Base-by-base conservation (phyloP, 2,888 invertebrate genomes). In the Catocala fraxini region DNA sequence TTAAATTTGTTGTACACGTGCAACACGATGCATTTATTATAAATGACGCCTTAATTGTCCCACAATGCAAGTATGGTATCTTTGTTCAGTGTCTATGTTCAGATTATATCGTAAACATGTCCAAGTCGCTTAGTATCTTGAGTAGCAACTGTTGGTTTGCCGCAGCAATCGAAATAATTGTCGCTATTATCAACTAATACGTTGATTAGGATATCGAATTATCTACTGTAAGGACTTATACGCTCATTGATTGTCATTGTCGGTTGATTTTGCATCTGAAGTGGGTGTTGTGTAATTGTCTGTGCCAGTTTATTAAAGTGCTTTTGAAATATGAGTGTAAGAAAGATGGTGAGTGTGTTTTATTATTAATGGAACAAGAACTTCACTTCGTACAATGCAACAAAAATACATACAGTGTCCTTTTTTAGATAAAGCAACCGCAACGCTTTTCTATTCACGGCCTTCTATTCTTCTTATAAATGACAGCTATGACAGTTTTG, bases 161-260 rank as follows among this genome's bases (percentile, higher is more conserved):
- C 71, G 33, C 33, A 65, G 68, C 67, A 76, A 74, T 72, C 67
- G 62, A 59, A 57, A 72, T 76, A 76, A 76, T 77, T 68, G 55
- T 63, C 60, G 64, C 62, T 60, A 64, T 79, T 84, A 84, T 83
- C 85, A 80, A 72, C 75, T 72, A 68, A 66, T 73, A 67, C 71
- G 73, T 80, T 77, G 89, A 90, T 89, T 90, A 88, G 67, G 82
- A 82, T 83, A 85, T 79, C 63, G 77, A 80, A 81, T 85, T 87
- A 76, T 79, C 89, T 86, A 84, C 79, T 82, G 83, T 85, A 79
- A 82, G 70, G 77, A 77, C 79, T 75, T 69, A 73, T 71, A 67
- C 70, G 73, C 74, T 80, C 80, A 81, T 81, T 76, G 69, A 76
- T 81, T 75, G 77, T 80, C 85, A 84, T 81, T 86, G 75, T 77